Evolutionary conservation across 2,113 vertebrate species (phyloP).

Genomic region (Rana temporaria): DNA sequence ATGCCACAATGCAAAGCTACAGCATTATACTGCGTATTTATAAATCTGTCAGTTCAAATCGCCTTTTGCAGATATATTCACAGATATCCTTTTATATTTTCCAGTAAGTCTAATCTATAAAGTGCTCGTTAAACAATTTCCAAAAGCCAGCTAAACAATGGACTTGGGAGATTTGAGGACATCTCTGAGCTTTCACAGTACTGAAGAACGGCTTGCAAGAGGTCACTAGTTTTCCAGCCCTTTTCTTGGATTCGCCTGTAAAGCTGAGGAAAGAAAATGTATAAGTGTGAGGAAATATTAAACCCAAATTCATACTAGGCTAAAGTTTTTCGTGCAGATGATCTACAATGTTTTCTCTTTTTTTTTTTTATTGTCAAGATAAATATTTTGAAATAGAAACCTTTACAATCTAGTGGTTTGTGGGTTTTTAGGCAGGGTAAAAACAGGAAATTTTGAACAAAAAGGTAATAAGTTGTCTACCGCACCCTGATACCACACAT

Average conservation of each 20-base stretch:
- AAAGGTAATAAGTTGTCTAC: slow-evolving; percentile 66
- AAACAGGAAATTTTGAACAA: slow-evolving; percentile 69
- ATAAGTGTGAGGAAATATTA: slow-evolving; percentile 1
- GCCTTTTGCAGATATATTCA: slow-evolving; percentile 23
- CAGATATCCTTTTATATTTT: slow-evolving; percentile 2
- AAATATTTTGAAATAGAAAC: slow-evolving; percentile 38
- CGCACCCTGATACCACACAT: slow-evolving; percentile 63
- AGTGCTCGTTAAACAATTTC: slow-evolving; percentile 78
- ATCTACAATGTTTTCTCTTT: background rate
- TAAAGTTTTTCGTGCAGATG: background rate
- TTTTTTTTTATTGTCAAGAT: slow-evolving; percentile 34
- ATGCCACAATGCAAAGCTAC: slow-evolving; percentile 46
- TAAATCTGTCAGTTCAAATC: slow-evolving; percentile 38
- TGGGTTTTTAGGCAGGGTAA: slow-evolving; percentile 59
- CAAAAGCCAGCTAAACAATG: slow-evolving; percentile 90
- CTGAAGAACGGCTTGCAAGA: slow-evolving; percentile 87
- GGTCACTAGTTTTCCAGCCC: slow-evolving; percentile 86
- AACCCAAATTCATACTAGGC: background rate
- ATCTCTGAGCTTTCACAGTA: slow-evolving; percentile 80
- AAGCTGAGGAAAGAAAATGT: slow-evolving; percentile 73
- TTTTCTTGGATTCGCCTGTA: slow-evolving; percentile 81
- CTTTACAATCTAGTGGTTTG: slow-evolving; percentile 64
- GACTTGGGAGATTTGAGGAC: slow-evolving; percentile 59
- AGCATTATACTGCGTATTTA: slow-evolving; percentile 10
- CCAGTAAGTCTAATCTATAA: slow-evolving; percentile 27